Percentiles rank a stretch among this genome's conserved stretches.
These are phyloP conservation scores for Heteractis magnifica DNA, from an alignment of 92 coral and sea anemone species.

Conservation along the genomic window DNA sequence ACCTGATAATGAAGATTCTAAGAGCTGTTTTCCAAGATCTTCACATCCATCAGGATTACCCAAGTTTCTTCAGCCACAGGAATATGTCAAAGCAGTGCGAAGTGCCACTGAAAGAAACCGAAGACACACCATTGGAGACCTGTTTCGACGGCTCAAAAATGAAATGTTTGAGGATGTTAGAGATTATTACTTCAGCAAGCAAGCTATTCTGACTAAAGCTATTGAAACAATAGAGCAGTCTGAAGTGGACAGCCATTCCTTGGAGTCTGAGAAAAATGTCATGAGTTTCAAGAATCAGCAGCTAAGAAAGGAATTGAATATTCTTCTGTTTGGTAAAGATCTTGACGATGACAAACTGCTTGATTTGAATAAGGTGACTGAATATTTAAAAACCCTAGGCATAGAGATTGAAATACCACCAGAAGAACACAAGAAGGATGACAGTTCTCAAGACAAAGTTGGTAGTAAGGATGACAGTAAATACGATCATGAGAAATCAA, in stretches of 20 bases:
- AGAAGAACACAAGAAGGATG: not conserved
- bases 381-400: slow-evolving; percentile 33
- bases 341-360: slow-evolving; percentile 10
- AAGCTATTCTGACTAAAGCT: slow-evolving; percentile 72
- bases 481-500: not conserved
- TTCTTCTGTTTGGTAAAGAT: slow-evolving; percentile 48
- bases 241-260: slow-evolving; percentile 27
- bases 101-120: slow-evolving; percentile 85
- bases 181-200: slow-evolving; percentile 72
- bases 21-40: slow-evolving; percentile 16
- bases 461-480: not conserved
- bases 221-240: slow-evolving; percentile 38
- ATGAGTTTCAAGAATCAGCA: slow-evolving; percentile 47
- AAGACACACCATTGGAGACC: slow-evolving; percentile 72
- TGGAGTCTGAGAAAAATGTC: slow-evolving; percentile 22
- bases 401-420: slow-evolving; percentile 37
- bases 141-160: slow-evolving; percentile 64
- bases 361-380: slow-evolving; percentile 46
- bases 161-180: slow-evolving; percentile 57
- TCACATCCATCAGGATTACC: slow-evolving; percentile 14
- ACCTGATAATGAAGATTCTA: slow-evolving; percentile 31
- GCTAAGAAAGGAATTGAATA: slow-evolving; percentile 45
- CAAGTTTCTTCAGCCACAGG: slow-evolving; percentile 52
- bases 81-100: slow-evolving; percentile 65
- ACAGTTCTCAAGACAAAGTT: not conserved